Conservation (phyloP, 2,888 invertebrate species). For the Drosophila pseudotakahashii region DNA sequence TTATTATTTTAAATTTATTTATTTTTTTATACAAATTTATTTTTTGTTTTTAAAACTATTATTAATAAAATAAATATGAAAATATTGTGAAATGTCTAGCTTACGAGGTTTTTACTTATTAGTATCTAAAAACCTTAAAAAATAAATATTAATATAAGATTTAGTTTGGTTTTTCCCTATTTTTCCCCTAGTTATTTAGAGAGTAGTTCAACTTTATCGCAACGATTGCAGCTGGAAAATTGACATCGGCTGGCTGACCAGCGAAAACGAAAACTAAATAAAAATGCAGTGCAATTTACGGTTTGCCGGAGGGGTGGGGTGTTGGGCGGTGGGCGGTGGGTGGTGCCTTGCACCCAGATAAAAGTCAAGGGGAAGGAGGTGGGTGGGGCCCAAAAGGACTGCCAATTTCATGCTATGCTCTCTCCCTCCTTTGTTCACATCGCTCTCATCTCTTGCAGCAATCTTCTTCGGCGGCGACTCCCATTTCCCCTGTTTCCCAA, state of each 20-base stretch:
- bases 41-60: no score
- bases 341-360: neutral
- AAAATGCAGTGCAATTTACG: constrained; percentile 72
- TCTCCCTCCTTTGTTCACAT: constrained; percentile 45
- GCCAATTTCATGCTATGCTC: constrained; percentile 68
- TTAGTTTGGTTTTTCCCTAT: no score
- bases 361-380: constrained; percentile 2
- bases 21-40: no score
- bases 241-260: constrained; percentile 63
- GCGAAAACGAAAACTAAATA: constrained; percentile 63
- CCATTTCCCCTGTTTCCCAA: constrained; percentile 6
- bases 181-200: neutral
- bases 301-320: constrained; percentile 15
- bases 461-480: constrained; percentile 1
- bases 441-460: constrained; percentile 15
- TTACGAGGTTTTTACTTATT: no score
- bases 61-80: no score
- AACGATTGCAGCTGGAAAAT: constrained; percentile 52
- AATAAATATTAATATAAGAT: no score
- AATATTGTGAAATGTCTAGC: no score
- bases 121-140: no score
- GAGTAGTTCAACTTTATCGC: neutral
- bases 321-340: neutral
- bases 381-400: constrained; percentile 35
- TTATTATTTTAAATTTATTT: no score